Conservation (phyloP, 2,888 invertebrate species). For the Pherbina coryleti region DNA sequence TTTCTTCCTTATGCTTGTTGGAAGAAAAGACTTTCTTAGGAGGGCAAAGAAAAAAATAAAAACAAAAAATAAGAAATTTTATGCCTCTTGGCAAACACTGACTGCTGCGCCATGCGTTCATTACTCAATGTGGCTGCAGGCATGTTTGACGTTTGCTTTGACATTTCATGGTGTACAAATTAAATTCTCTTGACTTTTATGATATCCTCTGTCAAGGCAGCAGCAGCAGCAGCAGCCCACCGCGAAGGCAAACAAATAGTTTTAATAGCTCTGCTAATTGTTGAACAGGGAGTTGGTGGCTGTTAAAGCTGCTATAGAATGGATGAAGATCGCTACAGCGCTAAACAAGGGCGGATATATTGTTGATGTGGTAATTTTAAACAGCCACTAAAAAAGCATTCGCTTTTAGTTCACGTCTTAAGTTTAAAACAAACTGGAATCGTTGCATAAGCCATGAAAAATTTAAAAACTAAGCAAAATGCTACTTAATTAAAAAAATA, state of each 20-base stretch:
- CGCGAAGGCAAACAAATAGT: not conserved
- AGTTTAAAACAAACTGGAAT: not conserved
- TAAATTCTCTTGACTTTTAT: constrained; percentile 13
- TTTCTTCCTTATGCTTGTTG: not conserved
- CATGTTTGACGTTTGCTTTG: constrained; percentile 23
- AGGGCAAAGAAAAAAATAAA: not conserved
- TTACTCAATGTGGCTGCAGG: not conserved
- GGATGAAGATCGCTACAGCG: not conserved
- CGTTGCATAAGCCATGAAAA: too few relatives aligned
- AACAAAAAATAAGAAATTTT: not conserved
- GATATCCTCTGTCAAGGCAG: not conserved
- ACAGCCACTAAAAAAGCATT: not conserved
- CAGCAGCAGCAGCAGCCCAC: not conserved
- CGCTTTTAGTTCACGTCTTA: not conserved
- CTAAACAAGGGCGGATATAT: not conserved
- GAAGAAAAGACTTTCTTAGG: not conserved
- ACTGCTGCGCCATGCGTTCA: not conserved
- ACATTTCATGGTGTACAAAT: constrained; percentile 13
- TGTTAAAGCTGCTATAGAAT: not conserved
- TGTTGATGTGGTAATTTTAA: not conserved
- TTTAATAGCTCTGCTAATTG: constrained; percentile 29
- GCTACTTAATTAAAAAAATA: too few relatives aligned
- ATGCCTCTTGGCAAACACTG: not conserved
- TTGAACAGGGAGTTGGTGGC: not conserved
- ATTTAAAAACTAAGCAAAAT: too few relatives aligned